Conservation (phyloP, 1,140 invertebrate genomes). For the Leptopilina boulardi region DNA sequence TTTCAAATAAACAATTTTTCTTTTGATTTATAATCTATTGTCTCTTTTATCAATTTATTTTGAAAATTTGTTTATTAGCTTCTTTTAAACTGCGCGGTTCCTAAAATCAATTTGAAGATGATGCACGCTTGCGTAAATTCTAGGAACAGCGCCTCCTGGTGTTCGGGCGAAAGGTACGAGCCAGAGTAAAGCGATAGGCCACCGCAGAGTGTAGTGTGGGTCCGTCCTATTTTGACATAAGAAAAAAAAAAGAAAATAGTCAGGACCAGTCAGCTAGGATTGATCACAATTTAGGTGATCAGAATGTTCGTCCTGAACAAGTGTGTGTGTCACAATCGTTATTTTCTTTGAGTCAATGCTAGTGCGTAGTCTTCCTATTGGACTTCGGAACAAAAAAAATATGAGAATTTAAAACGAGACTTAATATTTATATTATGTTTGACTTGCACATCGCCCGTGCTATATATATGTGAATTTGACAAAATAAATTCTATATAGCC, state of each 20-base stretch:
- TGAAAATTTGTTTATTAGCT: too few species aligned
- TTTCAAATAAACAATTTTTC: too few species aligned
- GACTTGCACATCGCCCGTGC: not conserved
- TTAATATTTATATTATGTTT: not conserved
- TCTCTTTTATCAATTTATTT: too few species aligned
- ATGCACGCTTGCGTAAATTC: constrained; percentile 36
- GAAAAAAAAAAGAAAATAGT: not conserved
- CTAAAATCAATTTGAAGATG: constrained; percentile 49
- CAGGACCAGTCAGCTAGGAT: constrained; percentile 6
- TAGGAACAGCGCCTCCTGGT: constrained; percentile 56
- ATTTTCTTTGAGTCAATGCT: not conserved
- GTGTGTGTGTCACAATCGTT: not conserved
- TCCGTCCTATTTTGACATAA: constrained; percentile 7
- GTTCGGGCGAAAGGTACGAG: constrained; percentile 47
- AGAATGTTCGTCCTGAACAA: not conserved
- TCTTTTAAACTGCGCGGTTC: not conserved
- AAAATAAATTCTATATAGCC: not conserved
- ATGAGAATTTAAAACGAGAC: not conserved
- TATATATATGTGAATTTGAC: constrained; percentile 6
- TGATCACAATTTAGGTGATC: not conserved
- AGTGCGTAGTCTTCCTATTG: not conserved
- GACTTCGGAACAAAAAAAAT: not conserved
- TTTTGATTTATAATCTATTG: too few species aligned
- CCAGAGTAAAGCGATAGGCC: constrained; percentile 20
- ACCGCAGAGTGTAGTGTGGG: constrained; percentile 43